phyloP scores from a whole-genome alignment of 1,140 invertebrate species.

The Stegodyphus dumicola region DNA sequence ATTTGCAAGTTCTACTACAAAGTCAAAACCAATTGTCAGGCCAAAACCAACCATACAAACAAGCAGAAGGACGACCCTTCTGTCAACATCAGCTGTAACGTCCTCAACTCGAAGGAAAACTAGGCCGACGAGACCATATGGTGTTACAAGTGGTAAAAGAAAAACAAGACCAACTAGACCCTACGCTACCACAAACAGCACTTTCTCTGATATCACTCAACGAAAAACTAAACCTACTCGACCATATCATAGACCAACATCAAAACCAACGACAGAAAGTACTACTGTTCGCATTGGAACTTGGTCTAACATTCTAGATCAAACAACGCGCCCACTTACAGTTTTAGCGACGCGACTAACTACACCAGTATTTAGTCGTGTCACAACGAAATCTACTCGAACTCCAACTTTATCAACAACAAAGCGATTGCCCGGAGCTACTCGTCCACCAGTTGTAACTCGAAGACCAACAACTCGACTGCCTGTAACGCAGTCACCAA shows the following conservation, averaged over 20 bases:
- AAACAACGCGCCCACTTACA: conserved; percentile 28
- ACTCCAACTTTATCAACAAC: conserved; percentile 63
- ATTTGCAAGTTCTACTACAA: conserved; percentile 62
- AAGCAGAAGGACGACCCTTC: neutral
- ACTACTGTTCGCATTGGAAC: conserved; percentile 17
- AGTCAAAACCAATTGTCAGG: neutral
- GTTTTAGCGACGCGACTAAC: conserved; percentile 8
- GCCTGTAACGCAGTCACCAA: neutral
- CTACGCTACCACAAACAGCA: conserved; percentile 4
- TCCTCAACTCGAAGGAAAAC: conserved; percentile 5
- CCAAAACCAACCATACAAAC: neutral
- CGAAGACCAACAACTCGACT: too few relatives aligned
- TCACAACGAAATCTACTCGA: conserved; percentile 59
- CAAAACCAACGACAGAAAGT: neutral
- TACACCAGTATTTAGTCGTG: conserved; percentile 63
- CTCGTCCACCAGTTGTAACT: neutral
- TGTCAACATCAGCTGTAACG: neutral
- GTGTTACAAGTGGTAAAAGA: conserved; percentile 12
- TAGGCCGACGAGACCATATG: conserved; percentile 46
- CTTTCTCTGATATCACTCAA: neutral
- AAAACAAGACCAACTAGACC: conserved; percentile 39
- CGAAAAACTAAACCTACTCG: conserved; percentile 64
- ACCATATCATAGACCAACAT: conserved; percentile 67
- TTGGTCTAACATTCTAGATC: conserved; percentile 46
- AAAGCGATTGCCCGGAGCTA: conserved; percentile 64